Evolutionary conservation across 1,140 invertebrate species (phyloP), one percentile per base, ranked within the genome.

Genomic region (Amyelois transitella): DNA sequence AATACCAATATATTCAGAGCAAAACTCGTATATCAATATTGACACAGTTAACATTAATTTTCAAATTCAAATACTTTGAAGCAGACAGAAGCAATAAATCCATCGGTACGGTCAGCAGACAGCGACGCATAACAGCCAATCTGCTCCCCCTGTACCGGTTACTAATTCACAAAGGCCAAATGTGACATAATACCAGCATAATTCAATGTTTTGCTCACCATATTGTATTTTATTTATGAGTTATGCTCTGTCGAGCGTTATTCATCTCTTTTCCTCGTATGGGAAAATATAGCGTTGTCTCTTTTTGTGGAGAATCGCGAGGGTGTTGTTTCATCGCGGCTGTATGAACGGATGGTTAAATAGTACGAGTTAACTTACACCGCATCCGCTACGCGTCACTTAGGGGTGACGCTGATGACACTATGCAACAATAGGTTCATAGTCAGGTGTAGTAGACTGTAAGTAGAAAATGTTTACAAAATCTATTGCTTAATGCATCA

Each of bases 141-240:
- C 63, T 71, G 55, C 64, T 73, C 78, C 81, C 81, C 81, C 66
- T 63, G 61, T 79, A 66, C 74, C 72, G 69, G 59, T 71, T 76
- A 84, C 81, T 81, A 85, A 87, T 87, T 84, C 72, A 85, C 78
- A 86, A 86, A 85, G 82, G 80, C 82, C 81, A 86, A 85, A 86
- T 83, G 88, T 87, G 88, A 87, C 86, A 88, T 89, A 89, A 89
- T 89, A 88, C 83, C 85, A 62, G 79, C 84, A 88, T 88, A 89
- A 88, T 87, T 88, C 84, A 88, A 87, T 88, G 86, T 89, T 89
- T 86, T 89, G 87, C 82, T 88, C 86, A 89, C 86, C 86, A 89
- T 89, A 89, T 89, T 89, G 86, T 87, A 83, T 81, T 88, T 89
- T 89, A 89, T 89, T 89, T 88, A 88, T 88, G 86, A 86, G 81